Evolutionary conservation across 2,797 vertebrate genomes (phyloP).

Genomic region (Micropoecilia bifurca): DNA sequence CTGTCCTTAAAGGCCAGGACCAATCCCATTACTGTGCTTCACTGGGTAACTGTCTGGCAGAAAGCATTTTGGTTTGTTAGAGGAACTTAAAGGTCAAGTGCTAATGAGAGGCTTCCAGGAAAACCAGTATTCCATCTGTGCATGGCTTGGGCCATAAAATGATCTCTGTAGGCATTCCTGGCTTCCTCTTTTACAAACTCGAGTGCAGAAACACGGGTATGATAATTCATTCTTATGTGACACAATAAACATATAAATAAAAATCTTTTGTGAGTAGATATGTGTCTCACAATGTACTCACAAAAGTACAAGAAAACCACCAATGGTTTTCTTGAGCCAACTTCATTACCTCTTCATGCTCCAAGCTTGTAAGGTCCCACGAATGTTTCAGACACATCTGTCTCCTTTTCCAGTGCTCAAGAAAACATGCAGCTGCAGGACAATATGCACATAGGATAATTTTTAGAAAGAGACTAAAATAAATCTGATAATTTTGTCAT

Average conservation of each 20-base stretch:
- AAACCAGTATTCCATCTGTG: conserved; percentile 25
- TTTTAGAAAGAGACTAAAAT: background rate
- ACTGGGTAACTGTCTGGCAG: conserved; percentile 21
- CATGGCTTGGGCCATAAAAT: conserved; percentile 22
- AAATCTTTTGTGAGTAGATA: background rate
- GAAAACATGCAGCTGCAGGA: conserved; percentile 91
- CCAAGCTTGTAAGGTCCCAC: conserved; percentile 95
- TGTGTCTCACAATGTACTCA: no score
- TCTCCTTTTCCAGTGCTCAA: conserved; percentile 96
- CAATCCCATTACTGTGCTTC: conserved; percentile 62
- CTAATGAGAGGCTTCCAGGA: conserved; percentile 27
- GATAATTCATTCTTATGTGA: background rate
- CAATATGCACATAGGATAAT: conserved; percentile 27
- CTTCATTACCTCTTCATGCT: conserved; percentile 91
- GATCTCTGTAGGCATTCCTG: conserved; percentile 22
- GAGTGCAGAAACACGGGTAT: background rate
- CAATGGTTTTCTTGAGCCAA: background rate
- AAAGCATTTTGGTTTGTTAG: conserved; percentile 17
- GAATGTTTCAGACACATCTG: conserved; percentile 94
- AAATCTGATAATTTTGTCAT: background rate
- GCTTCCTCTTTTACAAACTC: background rate
- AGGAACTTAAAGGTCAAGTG: background rate
- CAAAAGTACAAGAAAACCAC: no score
- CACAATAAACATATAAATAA: background rate
- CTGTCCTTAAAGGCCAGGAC: conserved; percentile 52